Evolutionary conservation across 2,888 invertebrate species (phyloP).

Genomic region (Drosophila paramelanica): DNA sequence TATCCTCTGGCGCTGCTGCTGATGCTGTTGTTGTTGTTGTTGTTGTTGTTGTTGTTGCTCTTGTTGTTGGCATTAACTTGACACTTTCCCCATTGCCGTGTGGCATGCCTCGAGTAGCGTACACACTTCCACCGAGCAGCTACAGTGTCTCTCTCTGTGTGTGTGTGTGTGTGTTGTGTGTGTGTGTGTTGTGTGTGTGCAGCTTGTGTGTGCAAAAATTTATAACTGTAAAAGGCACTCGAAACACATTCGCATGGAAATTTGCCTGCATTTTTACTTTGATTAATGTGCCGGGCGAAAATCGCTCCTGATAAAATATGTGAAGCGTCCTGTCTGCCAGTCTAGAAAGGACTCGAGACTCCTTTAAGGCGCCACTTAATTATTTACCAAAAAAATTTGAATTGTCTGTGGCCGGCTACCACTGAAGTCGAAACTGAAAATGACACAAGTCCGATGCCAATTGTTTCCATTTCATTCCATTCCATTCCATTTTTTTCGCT

Average conservation of each 20-base stretch:
- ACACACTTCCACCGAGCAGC: constrained; percentile 50
- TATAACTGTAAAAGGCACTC: constrained; percentile 80
- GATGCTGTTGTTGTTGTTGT: constrained; percentile 11
- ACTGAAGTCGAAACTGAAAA: background rate
- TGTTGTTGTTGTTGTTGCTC: constrained; percentile 37
- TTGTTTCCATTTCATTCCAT: background rate
- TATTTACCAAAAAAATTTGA: constrained; percentile 42
- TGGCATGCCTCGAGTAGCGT: constrained; percentile 54
- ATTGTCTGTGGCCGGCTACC: constrained; percentile 35
- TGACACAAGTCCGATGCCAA: constrained; percentile 14
- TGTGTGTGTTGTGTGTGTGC: constrained; percentile 9
- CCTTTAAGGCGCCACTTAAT: constrained; percentile 54
- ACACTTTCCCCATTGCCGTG: constrained; percentile 76
- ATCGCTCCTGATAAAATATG: constrained; percentile 76
- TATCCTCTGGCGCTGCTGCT: constrained; percentile 1
- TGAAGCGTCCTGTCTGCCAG: constrained; percentile 38
- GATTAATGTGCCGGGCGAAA: constrained; percentile 75
- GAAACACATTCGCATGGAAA: constrained; percentile 78
- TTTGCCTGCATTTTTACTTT: constrained; percentile 73
- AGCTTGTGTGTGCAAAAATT: constrained; percentile 59
- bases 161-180: constrained; percentile 40
- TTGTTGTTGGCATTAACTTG: constrained; percentile 79
- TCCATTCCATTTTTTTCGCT: background rate
- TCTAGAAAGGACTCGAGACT: constrained; percentile 15
- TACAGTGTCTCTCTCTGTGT: constrained; percentile 34